phyloP scores from a whole-genome alignment of 2,888 invertebrate species.

The Baccha elongata region DNA sequence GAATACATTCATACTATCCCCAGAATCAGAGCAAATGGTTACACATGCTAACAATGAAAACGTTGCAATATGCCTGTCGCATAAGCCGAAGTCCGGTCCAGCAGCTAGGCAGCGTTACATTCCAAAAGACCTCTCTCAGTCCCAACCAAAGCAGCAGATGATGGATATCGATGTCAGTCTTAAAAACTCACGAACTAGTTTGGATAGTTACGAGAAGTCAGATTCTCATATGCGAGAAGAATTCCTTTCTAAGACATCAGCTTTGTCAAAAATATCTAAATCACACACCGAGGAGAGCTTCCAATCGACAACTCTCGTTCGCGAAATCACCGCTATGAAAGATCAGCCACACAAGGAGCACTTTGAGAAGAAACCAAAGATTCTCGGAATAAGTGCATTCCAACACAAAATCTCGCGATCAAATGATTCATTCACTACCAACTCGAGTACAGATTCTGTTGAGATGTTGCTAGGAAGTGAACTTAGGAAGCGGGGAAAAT shows the following conservation, averaged over 20 bases:
- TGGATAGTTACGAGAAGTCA: slow-evolving; percentile 10
- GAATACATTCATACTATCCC: slow-evolving; percentile 76
- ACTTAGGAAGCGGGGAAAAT: slow-evolving; percentile 83
- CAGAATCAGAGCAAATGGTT: slow-evolving; percentile 77
- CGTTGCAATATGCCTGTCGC: slow-evolving; percentile 75
- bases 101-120: slow-evolving; percentile 84
- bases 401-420: slow-evolving; percentile 84
- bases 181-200: slow-evolving; percentile 24
- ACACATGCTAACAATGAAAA: slow-evolving; percentile 83
- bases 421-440: slow-evolving; percentile 79
- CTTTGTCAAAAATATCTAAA: slow-evolving; percentile 75
- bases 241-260: slow-evolving; percentile 34
- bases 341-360: slow-evolving; percentile 74
- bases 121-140: slow-evolving; percentile 83
- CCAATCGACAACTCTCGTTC: slow-evolving; percentile 79
- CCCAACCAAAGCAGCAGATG: slow-evolving; percentile 53
- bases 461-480: slow-evolving; percentile 77
- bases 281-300: slow-evolving; percentile 78
- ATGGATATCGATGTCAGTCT: slow-evolving; percentile 39
- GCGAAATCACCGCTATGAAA: slow-evolving; percentile 75
- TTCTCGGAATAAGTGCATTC: slow-evolving; percentile 83
- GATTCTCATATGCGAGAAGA: slow-evolving; percentile 30
- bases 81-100: slow-evolving; percentile 83
- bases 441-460: slow-evolving; percentile 78
- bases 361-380: slow-evolving; percentile 82